Conservation (phyloP, 2,113 vertebrate genomes). For the Oxygymnocypris stewartii region DNA sequence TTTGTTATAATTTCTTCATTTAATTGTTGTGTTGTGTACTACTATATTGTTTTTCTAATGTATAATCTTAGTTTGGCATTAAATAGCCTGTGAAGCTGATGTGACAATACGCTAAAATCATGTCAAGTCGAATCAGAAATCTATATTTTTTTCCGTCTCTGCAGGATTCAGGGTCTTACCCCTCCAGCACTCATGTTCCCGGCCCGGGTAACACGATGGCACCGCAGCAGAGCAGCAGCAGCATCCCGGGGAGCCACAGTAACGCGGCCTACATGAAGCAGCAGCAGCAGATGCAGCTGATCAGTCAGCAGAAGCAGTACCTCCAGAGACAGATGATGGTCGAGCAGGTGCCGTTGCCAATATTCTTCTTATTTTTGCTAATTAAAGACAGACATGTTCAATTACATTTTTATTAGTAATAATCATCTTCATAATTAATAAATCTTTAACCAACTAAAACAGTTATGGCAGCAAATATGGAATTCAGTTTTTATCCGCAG, state of each 20-base stretch:
- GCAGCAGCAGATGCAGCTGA: slow-evolving; percentile 80
- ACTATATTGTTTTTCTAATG: too few relatives aligned
- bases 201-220: slow-evolving; percentile 75
- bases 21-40: too few relatives aligned
- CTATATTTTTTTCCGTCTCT: neutral
- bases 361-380: neutral
- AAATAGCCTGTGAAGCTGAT: too few relatives aligned
- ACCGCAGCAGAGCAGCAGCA: slow-evolving; percentile 73
- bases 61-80: too few relatives aligned
- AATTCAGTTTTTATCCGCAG: neutral
- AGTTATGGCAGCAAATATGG: neutral
- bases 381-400: neutral
- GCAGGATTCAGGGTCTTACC: slow-evolving; percentile 85
- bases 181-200: slow-evolving; percentile 72
- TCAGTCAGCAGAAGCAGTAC: slow-evolving; percentile 83
- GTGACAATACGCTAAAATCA: too few relatives aligned
- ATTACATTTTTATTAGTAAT: too few relatives aligned
- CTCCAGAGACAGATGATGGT: slow-evolving; percentile 82
- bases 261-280: slow-evolving; percentile 82
- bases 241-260: slow-evolving; percentile 79
- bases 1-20: too few relatives aligned
- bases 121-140: neutral
- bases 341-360: slow-evolving; percentile 81
- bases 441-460: neutral
- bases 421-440: neutral